Evolutionary conservation across 2,888 invertebrate genomes (phyloP).

Genomic region (Heliconius aoede): DNA sequence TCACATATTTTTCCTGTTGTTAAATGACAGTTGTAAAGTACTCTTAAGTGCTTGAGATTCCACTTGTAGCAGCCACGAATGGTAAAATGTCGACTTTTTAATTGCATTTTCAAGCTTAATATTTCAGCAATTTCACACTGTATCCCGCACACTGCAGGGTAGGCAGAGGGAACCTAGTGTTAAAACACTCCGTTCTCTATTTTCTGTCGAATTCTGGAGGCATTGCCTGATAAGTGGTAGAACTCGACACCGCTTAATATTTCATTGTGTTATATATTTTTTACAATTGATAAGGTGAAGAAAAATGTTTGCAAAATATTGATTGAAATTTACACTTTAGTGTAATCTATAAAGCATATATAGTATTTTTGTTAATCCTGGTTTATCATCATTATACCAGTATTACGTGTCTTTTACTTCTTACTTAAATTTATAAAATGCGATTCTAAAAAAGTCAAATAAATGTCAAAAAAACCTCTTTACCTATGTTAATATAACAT

Average conservation of each 20-base stretch:
- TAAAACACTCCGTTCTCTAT: too few relatives aligned
- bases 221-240: too few relatives aligned
- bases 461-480: background rate
- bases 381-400: too few relatives aligned
- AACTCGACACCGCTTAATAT: too few relatives aligned
- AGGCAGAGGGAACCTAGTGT: too few relatives aligned
- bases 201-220: too few relatives aligned
- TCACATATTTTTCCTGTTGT: background rate
- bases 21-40: background rate
- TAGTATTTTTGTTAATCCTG: background rate
- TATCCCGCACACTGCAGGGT: too few relatives aligned
- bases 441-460: too few relatives aligned
- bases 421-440: too few relatives aligned
- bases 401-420: background rate
- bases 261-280: background rate
- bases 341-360: background rate
- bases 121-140: too few relatives aligned
- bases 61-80: background rate
- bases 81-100: background rate
- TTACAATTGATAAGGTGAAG: background rate
- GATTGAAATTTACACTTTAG: background rate
- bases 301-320: background rate
- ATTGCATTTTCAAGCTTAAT: background rate
- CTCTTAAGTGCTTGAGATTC: conserved; percentile 12
- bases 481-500: background rate